A percentile compares a stretch with the other conserved stretches of the same genome.
These are phyloP conservation scores for Isichthys henryi DNA, from an alignment of 2,113 vertebrate species.

Conservation along the genomic window DNA sequence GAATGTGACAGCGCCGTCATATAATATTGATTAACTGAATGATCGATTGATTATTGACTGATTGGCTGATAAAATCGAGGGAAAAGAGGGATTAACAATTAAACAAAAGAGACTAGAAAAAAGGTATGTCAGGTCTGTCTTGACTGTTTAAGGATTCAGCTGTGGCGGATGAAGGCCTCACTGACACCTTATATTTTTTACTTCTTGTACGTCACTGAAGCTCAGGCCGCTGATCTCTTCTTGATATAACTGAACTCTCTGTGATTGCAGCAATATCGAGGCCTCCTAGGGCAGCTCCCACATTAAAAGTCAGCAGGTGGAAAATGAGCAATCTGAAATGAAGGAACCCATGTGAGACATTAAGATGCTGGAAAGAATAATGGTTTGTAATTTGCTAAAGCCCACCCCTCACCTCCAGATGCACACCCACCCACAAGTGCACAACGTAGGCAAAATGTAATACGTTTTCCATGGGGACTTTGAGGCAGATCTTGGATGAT, in stretches of 20 bases:
- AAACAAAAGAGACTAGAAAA: not conserved
- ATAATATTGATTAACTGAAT: not conserved
- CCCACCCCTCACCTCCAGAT: not conserved
- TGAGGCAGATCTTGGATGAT: not conserved
- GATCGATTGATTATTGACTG: not conserved
- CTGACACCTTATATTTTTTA: conserved; percentile 20
- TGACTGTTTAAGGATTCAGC: not conserved
- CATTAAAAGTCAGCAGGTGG: conserved; percentile 54
- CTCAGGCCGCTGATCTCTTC: not conserved
- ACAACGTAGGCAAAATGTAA: not conserved
- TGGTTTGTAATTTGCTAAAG: conserved; percentile 40
- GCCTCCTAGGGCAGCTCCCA: conserved; percentile 36
- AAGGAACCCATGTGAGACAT: conserved; percentile 52
- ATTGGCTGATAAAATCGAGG: not conserved
- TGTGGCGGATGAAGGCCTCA: not conserved
- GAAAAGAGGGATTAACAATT: not conserved
- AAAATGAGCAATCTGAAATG: conserved; percentile 54
- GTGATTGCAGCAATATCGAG: conserved; percentile 37
- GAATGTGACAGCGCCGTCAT: not conserved
- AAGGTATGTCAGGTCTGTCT: not conserved
- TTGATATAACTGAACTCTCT: conserved; percentile 31
- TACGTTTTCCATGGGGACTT: not conserved
- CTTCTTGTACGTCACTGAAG: conserved; percentile 25
- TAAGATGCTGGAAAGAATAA: conserved; percentile 41
- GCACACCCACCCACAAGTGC: conserved; percentile 5